These are phyloP conservation scores for Scopus umbretta DNA, from an alignment of 2,113 vertebrate genomes.

Conservation along the genomic window DNA sequence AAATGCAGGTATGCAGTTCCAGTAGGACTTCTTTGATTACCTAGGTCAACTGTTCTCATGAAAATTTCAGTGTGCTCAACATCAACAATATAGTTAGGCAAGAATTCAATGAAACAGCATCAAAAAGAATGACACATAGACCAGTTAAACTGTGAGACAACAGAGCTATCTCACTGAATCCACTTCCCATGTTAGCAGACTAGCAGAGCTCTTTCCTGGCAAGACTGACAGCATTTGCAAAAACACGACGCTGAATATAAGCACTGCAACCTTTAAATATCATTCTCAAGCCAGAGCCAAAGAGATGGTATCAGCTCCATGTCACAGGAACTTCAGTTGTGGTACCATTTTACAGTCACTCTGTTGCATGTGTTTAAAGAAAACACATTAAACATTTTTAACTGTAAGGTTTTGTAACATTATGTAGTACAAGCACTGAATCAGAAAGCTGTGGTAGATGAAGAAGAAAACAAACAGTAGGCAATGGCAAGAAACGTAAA, in stretches of 20 bases:
- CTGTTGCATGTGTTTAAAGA: not conserved
- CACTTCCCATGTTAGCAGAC: not conserved
- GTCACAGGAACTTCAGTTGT: not conserved
- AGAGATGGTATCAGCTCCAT: not conserved
- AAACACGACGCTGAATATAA: not conserved
- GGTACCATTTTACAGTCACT: not conserved
- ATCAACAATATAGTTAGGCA: not conserved
- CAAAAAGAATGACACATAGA: not conserved
- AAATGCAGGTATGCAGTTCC: not conserved
- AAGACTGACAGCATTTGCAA: not conserved
- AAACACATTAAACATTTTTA: not conserved
- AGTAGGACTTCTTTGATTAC: not conserved
- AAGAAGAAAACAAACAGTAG: not conserved
- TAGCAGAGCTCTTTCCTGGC: not conserved
- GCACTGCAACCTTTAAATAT: not conserved
- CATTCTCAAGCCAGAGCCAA: not conserved
- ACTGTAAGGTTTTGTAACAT: not conserved
- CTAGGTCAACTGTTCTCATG: not conserved
- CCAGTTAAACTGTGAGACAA: not conserved
- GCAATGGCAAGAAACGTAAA: not conserved
- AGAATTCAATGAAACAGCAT: not conserved
- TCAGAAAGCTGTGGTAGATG: not conserved
- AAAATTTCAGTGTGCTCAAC: not conserved
- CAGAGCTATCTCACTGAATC: not conserved
- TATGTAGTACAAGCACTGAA: not conserved